These are phyloP conservation scores for Pangasianodon gigas DNA, from an alignment of 2,113 vertebrate genomes.

Conservation along the genomic window DNA sequence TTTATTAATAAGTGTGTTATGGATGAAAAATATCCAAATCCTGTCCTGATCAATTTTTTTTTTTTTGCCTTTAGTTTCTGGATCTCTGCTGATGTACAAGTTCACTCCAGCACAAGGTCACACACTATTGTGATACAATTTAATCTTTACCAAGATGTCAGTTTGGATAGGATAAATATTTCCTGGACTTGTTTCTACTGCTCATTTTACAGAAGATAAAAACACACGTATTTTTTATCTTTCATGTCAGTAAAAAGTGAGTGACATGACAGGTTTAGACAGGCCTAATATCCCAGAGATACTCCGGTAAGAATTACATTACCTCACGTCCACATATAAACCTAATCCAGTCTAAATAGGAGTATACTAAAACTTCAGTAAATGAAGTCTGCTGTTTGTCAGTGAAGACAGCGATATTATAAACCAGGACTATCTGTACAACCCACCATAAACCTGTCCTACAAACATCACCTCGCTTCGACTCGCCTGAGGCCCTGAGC, in stretches of 20 bases:
- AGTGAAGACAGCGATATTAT: background rate
- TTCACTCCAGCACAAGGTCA: background rate
- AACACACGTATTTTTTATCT: background rate
- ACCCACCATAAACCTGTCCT: constrained; percentile 3
- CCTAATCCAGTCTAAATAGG: background rate
- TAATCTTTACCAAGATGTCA: background rate
- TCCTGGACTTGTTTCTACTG: background rate
- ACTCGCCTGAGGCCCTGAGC: background rate
- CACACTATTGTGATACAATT: background rate
- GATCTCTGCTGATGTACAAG: background rate
- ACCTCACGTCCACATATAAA: background rate
- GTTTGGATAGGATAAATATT: background rate
- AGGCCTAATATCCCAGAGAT: background rate
- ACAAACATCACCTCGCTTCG: background rate
- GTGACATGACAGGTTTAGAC: background rate
- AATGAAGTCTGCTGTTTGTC: background rate
- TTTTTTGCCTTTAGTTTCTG: background rate
- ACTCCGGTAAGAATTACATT: background rate
- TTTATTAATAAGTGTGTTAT: background rate
- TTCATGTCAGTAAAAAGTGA: background rate
- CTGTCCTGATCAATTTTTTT: no score
- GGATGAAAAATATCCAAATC: no score
- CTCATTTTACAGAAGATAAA: background rate
- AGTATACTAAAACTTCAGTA: background rate
- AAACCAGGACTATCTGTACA: background rate